Conservation (phyloP, 1,140 invertebrate species). For the Eumaeus atala region DNA sequence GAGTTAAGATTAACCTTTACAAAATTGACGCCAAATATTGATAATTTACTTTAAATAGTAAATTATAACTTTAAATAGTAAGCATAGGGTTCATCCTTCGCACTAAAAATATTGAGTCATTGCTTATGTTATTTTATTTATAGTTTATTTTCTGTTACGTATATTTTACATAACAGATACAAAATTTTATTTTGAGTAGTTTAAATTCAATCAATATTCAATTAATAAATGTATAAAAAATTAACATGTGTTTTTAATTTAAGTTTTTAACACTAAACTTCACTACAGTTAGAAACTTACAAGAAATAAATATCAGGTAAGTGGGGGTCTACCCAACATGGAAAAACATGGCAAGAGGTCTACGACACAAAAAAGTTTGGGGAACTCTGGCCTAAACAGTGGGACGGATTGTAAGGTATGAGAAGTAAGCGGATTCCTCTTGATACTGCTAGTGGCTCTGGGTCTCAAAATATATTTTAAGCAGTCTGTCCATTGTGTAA, state of each 20-base stretch:
- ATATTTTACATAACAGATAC: slow-evolving; percentile 28
- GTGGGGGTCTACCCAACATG: slow-evolving; percentile 25
- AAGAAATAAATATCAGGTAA: slow-evolving; percentile 28
- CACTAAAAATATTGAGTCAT: slow-evolving; percentile 26
- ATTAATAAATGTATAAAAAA: slow-evolving; percentile 20
- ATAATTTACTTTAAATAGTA: slow-evolving; percentile 29
- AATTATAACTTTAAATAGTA: too few species aligned
- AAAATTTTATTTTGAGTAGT: slow-evolving; percentile 24
- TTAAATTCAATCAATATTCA: slow-evolving; percentile 21
- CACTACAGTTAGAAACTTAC: slow-evolving; percentile 27
- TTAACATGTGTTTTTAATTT: slow-evolving; percentile 24
- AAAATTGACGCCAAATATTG: slow-evolving; percentile 32
- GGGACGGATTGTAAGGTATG: too few species aligned
- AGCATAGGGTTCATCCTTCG: slow-evolving; percentile 27
- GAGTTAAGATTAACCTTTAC: slow-evolving; percentile 30
- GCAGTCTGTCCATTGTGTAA: too few species aligned
- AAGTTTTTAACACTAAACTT: slow-evolving; percentile 25
- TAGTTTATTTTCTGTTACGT: slow-evolving; percentile 17
- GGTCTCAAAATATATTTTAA: too few species aligned
- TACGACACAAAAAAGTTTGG: slow-evolving; percentile 15
- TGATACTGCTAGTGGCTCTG: too few species aligned
- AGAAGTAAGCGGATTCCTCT: too few species aligned
- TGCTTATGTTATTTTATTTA: slow-evolving; percentile 25
- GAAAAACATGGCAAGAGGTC: slow-evolving; percentile 19
- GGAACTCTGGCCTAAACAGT: slow-evolving; percentile 13